Percentiles rank a stretch among this genome's conserved stretches.
phyloP scores from a whole-genome alignment of 2,113 vertebrate genomes.

The Cygnus atratus region DNA sequence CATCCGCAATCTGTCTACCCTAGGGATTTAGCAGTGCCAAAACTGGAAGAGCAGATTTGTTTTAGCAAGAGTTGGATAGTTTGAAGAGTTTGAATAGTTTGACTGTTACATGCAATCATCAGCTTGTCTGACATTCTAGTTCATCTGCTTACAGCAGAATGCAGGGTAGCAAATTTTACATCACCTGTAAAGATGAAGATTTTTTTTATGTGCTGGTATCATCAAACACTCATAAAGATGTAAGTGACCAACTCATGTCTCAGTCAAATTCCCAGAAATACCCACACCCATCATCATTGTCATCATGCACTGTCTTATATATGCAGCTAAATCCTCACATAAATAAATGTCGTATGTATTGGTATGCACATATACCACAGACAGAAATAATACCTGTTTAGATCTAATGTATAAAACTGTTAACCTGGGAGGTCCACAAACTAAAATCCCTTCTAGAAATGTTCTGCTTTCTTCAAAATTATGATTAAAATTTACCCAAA shows the following conservation, averaged over 20 bases:
- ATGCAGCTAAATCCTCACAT: background rate
- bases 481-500: background rate
- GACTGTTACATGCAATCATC: background rate
- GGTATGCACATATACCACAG: background rate
- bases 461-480: background rate
- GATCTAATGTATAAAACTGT: background rate
- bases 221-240: background rate
- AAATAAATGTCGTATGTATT: rapidly evolving
- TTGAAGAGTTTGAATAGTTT: background rate
- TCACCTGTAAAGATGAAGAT: background rate
- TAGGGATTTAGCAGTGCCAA: background rate
- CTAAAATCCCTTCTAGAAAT: background rate
- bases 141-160: background rate
- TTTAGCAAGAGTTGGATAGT: background rate
- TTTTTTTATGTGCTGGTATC: background rate
- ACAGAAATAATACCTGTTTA: background rate
- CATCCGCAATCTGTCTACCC: background rate
- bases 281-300: background rate
- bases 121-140: background rate
- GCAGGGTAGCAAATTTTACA: background rate
- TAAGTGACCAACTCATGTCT: background rate
- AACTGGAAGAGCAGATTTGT: background rate
- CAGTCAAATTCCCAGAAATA: background rate
- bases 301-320: rapidly evolving
- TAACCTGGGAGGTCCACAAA: rapidly evolving